Evolutionary conservation across 2,113 vertebrate species (phyloP).

Genomic region (Cettia cetti): DNA sequence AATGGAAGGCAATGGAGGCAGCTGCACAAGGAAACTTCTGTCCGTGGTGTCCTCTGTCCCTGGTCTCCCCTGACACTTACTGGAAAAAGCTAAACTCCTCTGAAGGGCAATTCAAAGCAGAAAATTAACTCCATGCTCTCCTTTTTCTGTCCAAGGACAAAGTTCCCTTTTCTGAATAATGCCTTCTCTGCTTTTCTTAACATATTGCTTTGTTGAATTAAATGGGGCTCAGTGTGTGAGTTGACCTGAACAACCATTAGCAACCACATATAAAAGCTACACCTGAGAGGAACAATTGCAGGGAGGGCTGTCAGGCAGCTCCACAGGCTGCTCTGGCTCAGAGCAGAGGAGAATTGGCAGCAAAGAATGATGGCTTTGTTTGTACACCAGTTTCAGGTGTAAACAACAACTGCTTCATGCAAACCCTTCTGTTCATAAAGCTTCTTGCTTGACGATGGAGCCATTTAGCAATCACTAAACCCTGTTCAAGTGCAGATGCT

Average conservation of each 20-base stretch:
- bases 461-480: background rate
- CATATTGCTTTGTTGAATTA: background rate
- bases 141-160: background rate
- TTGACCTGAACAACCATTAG: background rate
- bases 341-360: background rate
- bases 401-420: constrained; percentile 13
- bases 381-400: constrained; percentile 7
- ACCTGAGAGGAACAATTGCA: background rate
- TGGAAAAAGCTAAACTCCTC: background rate
- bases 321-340: background rate
- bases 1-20: background rate
- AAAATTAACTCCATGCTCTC: background rate
- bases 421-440: constrained; percentile 9
- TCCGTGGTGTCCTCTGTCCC: accelerated
- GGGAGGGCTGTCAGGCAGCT: background rate
- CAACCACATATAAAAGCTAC: background rate
- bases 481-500: background rate
- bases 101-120: background rate
- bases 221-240: background rate
- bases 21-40: background rate
- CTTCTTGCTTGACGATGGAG: background rate
- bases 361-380: constrained; percentile 6
- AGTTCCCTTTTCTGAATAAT: background rate
- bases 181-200: background rate
- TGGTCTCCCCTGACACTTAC: background rate